Evolutionary conservation across 2,888 invertebrate species (phyloP), one percentile per base, ranked within the genome.

Genomic region (Lepidocyrtoides sp.): DNA sequence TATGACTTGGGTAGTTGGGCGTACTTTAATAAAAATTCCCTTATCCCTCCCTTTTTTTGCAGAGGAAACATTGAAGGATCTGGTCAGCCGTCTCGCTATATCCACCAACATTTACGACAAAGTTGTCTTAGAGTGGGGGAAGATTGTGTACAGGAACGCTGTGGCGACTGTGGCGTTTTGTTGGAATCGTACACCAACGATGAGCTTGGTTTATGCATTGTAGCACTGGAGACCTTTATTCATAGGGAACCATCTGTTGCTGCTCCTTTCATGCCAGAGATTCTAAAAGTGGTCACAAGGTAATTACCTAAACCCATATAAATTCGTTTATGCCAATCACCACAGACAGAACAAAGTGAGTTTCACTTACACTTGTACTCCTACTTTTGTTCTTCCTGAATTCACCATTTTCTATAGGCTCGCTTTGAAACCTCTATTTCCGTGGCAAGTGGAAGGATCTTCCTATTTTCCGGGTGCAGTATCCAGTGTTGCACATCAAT

Each of bases 121-220:
- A 97, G 97, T 94, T 96, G 96, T 12, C 96, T 96, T 82, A 95
- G 97, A 75, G 96, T 97, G 36, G 97, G 97, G 0, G 97, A 97
- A 86, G 97, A 97, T 88, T 97, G 97, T 92, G 96, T 97, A 26
- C 97, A 96, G 94, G 97, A 97, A 89, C 96, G 96, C 95, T 99
- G 98, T 95, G 97, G 98, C 0, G 98, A 99, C 95, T 99, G 99
- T 95, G 98, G 99, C 17, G 97, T 97, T 0, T 96, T 97, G 2
- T 97, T 97, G 92, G 98, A 99, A 95, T 97, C 98, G 95, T 99
- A 99, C 95, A 98, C 98, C 93, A 99, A 99, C 95, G 99, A 99
- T 95, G 99, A 99, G 95, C 96, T 99, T 90, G 99, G 98, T 0
- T 96, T 99, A 85, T 97, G 99, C 94, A 98, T 99, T 94, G 98